A percentile compares a stretch with the other conserved stretches of the same genome.
phyloP scores from a whole-genome alignment of 2,888 invertebrate genomes.

The Strigamia crassipes region DNA sequence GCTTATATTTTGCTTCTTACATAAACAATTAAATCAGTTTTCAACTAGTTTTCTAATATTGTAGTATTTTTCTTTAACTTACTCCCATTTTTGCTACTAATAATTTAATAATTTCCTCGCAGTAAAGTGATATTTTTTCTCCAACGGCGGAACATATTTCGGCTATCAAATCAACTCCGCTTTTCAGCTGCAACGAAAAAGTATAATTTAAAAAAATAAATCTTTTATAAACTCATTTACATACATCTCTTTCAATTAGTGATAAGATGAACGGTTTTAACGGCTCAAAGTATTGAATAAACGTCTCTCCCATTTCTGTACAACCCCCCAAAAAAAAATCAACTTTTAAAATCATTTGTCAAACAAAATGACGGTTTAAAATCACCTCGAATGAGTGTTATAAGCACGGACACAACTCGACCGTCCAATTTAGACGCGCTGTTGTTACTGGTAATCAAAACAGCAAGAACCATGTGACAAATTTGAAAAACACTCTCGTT shows the following conservation, averaged over 20 bases:
- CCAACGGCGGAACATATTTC: neutral
- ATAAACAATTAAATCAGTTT: neutral
- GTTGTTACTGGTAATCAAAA: neutral
- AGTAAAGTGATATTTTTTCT: neutral
- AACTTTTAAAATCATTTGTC: neutral
- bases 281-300: neutral
- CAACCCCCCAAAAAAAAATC: neutral
- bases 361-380: neutral
- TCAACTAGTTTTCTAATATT: neutral
- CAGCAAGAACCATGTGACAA: constrained; percentile 7
- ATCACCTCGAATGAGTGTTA: neutral
- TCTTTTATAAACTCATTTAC: neutral
- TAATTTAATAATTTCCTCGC: neutral
- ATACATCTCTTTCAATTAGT: neutral
- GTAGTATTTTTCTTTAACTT: neutral
- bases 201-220: neutral
- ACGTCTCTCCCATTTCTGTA: neutral
- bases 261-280: neutral
- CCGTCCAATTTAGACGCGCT: neutral
- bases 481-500: neutral
- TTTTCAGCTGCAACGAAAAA: neutral
- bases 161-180: neutral
- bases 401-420: neutral
- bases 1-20: neutral
- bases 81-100: constrained; percentile 8